phyloP scores from a whole-genome alignment of 2,113 vertebrate species.

The Barbus barbus region DNA sequence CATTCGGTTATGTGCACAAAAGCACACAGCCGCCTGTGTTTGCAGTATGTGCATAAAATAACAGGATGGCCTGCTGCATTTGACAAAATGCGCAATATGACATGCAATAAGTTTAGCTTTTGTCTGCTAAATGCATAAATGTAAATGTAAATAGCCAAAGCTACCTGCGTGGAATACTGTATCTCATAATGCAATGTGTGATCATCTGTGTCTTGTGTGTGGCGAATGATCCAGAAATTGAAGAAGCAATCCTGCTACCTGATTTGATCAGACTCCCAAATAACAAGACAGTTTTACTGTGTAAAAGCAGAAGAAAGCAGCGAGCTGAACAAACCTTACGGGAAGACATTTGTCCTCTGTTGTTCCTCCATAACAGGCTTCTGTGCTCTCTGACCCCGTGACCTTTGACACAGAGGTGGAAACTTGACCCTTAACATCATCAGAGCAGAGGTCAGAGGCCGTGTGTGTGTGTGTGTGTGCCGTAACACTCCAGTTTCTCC shows the following conservation, averaged over 20 bases:
- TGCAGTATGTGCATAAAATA: background rate
- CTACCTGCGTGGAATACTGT: background rate
- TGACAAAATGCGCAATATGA: background rate
- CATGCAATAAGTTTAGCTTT: background rate
- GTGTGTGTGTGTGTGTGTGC: background rate
- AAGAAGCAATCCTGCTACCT: background rate
- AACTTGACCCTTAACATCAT: conserved; percentile 30
- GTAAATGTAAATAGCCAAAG: background rate
- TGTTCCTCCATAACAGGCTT: background rate
- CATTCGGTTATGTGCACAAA: background rate
- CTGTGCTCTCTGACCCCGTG: conserved; percentile 10
- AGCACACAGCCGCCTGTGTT: background rate
- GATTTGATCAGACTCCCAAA: too few species aligned
- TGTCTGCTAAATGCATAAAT: too few species aligned
- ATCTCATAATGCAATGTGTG: background rate
- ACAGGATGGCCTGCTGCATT: background rate
- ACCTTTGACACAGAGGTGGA: conserved; percentile 42
- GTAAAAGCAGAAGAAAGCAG: too few species aligned
- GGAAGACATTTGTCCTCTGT: background rate
- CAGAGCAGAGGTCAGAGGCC: conserved; percentile 24
- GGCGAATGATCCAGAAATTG: background rate
- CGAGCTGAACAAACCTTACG: too few species aligned
- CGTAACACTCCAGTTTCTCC: background rate
- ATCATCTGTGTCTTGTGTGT: background rate
- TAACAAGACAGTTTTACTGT: too few species aligned